Conservation (phyloP, 2,888 invertebrate species). For the Eulithis testata region DNA sequence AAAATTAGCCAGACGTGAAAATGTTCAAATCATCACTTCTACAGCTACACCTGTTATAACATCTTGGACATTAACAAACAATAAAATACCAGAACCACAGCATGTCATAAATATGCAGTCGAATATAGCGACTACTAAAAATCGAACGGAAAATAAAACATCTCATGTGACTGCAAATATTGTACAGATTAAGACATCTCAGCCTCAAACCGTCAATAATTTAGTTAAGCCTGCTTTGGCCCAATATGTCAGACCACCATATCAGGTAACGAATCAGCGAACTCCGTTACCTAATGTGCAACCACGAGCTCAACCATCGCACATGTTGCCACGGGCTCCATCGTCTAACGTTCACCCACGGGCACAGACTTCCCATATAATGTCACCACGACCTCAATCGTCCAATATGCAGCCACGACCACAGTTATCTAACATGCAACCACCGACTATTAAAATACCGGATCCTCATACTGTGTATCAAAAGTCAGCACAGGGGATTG, state of each 20-base stretch:
- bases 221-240: conserved; percentile 65
- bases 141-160: conserved; percentile 67
- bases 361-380: conserved; percentile 64
- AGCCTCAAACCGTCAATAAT: conserved; percentile 60
- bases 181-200: conserved; percentile 72
- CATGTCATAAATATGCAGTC: conserved; percentile 65
- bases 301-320: conserved; percentile 63
- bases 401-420: conserved; percentile 60
- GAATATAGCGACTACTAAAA: conserved; percentile 56
- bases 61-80: conserved; percentile 81
- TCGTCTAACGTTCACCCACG: conserved; percentile 74
- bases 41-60: conserved; percentile 83
- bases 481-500: conserved; percentile 72
- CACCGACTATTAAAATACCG: conserved; percentile 88
- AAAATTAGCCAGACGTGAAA: conserved; percentile 65
- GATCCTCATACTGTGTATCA: conserved; percentile 80
- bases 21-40: conserved; percentile 67
- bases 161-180: conserved; percentile 73
- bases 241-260: conserved; percentile 65
- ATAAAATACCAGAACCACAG: conserved; percentile 72
- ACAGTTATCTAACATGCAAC: conserved; percentile 80
- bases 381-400: conserved; percentile 69
- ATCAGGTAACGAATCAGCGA: conserved; percentile 77
- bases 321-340: conserved; percentile 43
- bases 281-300: conserved; percentile 76